Conservation (phyloP, 2,797 vertebrate genomes). For the Novumbra hubbsi region DNA sequence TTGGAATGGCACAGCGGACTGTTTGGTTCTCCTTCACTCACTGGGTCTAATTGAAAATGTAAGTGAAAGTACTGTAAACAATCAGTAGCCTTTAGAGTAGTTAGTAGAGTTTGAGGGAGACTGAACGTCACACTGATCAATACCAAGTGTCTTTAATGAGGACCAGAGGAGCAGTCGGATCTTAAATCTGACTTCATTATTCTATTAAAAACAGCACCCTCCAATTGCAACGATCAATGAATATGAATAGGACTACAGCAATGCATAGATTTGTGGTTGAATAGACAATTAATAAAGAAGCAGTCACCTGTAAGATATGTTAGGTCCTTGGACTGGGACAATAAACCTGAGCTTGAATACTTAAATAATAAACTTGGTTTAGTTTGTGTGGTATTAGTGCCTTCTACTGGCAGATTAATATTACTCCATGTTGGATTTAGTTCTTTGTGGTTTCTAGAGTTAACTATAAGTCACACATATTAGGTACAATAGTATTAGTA, state of each 20-base stretch:
- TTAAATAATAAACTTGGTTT: neutral
- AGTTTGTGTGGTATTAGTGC: slow-evolving; percentile 29
- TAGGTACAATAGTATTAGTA: too few relatives aligned
- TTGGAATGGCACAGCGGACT: neutral
- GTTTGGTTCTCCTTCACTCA: neutral
- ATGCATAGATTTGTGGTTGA: too few relatives aligned
- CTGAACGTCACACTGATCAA: neutral
- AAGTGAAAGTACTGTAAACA: neutral
- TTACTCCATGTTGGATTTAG: neutral
- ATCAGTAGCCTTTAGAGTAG: neutral
- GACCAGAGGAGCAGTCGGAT: neutral
- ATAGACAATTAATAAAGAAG: too few relatives aligned
- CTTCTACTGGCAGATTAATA: slow-evolving; percentile 43
- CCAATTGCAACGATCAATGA: neutral
- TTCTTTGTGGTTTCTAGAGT: neutral
- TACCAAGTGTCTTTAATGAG: neutral
- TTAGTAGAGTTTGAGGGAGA: neutral
- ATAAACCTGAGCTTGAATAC: neutral
- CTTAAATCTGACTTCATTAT: neutral
- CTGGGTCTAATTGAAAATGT: neutral
- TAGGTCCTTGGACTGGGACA: neutral
- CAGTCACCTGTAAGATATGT: too few relatives aligned
- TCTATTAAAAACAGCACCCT: neutral
- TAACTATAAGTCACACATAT: too few relatives aligned
- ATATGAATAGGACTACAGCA: neutral